Evolutionary conservation across 2,888 invertebrate species (phyloP).

Genomic region (Drosophila atripex): DNA sequence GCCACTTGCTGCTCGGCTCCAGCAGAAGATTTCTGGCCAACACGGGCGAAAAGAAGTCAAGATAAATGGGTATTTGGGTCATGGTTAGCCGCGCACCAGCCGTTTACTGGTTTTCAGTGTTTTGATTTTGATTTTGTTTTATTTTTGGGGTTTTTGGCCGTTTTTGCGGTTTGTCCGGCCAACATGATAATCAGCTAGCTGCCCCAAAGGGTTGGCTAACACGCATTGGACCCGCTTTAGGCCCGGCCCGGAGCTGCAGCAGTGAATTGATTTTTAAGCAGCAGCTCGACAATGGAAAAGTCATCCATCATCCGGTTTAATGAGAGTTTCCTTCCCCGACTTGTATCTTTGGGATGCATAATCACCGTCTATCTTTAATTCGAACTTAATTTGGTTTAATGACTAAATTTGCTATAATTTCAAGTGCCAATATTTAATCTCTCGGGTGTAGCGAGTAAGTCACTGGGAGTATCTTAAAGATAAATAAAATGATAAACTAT

Average conservation of each 20-base stretch:
- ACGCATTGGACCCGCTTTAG: conserved; percentile 58
- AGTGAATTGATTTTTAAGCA: conserved; percentile 47
- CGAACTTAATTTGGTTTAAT: conserved; percentile 9
- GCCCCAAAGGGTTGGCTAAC: conserved; percentile 67
- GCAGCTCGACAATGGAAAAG: conserved; percentile 49
- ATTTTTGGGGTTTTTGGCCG: conserved; percentile 18
- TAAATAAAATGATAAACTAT: neutral
- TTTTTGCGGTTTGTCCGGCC: conserved; percentile 27
- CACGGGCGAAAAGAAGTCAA: conserved; percentile 62
- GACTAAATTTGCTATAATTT: conserved; percentile 13
- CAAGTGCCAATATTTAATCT: neutral
- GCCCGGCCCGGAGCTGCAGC: conserved; percentile 11
- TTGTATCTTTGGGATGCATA: neutral
- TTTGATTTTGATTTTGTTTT: conserved; percentile 24
- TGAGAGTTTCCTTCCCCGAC: conserved; percentile 37
- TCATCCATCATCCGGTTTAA: conserved; percentile 70
- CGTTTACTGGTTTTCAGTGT: conserved; percentile 67
- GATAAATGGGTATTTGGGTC: conserved; percentile 74
- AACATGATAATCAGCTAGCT: conserved; percentile 35
- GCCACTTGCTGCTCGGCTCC: conserved; percentile 49
- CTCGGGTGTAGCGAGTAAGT: neutral
- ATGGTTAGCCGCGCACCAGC: conserved; percentile 70
- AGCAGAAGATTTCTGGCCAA: conserved; percentile 68
- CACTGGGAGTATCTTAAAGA: neutral
- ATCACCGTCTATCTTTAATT: neutral